A percentile compares a stretch with the other conserved stretches of the same genome.
Evolutionary conservation across 2,888 invertebrate species (phyloP).

Genomic region (Neoaliturus tenellus): DNA sequence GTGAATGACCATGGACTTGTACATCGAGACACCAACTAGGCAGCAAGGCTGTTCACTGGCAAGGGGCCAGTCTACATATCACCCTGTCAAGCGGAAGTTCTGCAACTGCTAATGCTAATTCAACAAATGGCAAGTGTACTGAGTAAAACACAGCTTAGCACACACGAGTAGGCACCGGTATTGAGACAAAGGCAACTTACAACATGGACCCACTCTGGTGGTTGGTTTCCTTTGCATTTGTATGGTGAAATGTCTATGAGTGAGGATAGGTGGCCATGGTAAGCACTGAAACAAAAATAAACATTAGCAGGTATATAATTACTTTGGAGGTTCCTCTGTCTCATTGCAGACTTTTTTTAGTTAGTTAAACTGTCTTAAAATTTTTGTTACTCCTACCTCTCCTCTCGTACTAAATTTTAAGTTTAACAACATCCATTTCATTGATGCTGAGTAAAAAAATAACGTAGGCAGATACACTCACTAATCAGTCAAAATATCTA

Average conservation of each 20-base stretch:
- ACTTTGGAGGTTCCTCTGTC: no score
- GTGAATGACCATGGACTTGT: neutral
- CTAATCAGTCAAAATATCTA: no score
- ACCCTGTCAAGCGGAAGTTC: neutral
- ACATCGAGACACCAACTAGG: neutral
- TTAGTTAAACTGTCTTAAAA: no score
- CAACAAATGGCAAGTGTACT: neutral
- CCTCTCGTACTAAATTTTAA: no score
- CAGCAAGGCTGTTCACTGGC: neutral
- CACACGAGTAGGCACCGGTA: neutral
- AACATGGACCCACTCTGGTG: conserved; percentile 91
- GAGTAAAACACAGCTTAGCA: neutral
- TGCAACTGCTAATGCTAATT: neutral
- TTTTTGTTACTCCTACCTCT: no score
- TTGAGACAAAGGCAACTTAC: conserved; percentile 75
- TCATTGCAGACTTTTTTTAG: no score
- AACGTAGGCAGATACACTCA: no score
- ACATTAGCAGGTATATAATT: no score
- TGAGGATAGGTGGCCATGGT: conserved; percentile 98
- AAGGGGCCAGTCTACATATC: neutral
- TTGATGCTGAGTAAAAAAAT: no score
- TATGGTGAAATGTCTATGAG: conserved; percentile 99
- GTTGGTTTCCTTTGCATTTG: conserved; percentile 94
- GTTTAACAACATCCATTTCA: no score
- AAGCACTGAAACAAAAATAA: conserved; percentile 91